A percentile compares a stretch with the other conserved stretches of the same genome.
These are phyloP conservation scores for Dyspetes luteomarginatus DNA, from an alignment of 2,888 invertebrate species.

Conservation along the genomic window DNA sequence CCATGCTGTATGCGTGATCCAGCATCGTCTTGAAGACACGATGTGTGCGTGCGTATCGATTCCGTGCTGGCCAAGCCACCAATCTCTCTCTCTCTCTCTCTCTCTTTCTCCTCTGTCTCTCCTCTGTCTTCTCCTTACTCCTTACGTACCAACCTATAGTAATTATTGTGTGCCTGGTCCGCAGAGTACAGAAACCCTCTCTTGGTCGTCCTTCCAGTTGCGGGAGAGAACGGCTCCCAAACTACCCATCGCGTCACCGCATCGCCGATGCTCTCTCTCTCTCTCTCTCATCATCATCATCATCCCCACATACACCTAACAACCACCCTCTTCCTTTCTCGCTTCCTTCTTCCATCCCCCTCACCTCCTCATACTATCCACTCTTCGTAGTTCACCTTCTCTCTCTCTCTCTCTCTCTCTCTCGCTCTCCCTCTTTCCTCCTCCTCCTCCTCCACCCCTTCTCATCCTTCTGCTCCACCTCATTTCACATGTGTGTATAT, in stretches of 20 bases:
- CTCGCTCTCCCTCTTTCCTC: conserved; percentile 33
- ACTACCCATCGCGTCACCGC: neutral
- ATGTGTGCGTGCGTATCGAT: conserved; percentile 82
- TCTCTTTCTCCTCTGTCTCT: neutral
- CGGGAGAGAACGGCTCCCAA: conserved; percentile 36
- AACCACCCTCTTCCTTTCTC: conserved; percentile 56
- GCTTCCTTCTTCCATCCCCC: conserved; percentile 37
- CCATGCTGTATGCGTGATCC: conserved; percentile 50
- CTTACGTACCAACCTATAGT: conserved; percentile 68
- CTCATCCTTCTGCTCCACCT: conserved; percentile 61
- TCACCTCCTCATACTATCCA: conserved; percentile 32
- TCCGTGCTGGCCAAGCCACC: conserved; percentile 80
- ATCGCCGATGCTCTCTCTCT: conserved; percentile 8
- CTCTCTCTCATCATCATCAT: no score
- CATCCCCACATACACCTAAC: conserved; percentile 58
- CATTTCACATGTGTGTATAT: conserved; percentile 80
- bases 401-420: conserved; percentile 46
- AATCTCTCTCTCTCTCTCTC: conserved; percentile 62
- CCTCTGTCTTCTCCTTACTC: conserved; percentile 57
- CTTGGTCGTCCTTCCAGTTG: conserved; percentile 29
- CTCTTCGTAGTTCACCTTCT: conserved; percentile 34
- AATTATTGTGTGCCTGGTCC: conserved; percentile 70
- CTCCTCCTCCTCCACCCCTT: conserved; percentile 24
- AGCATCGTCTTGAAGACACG: conserved; percentile 46
- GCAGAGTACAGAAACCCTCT: conserved; percentile 61